Percentiles rank a stretch among this genome's conserved stretches.
phyloP scores from a whole-genome alignment of 2,888 invertebrate species.

The Epinotia bilunana region DNA sequence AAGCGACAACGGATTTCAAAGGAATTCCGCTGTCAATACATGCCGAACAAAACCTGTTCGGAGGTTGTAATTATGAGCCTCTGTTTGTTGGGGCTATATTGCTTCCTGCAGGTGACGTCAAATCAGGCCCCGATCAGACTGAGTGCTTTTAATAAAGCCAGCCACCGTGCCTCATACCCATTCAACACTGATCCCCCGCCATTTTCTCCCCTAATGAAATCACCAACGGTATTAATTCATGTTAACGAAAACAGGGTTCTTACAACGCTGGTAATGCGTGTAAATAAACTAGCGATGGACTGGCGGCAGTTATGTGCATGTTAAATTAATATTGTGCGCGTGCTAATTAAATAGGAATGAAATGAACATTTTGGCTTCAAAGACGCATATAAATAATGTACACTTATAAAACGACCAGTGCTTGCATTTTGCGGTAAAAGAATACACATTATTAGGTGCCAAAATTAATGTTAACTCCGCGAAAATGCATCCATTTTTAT shows the following conservation, averaged over 20 bases:
- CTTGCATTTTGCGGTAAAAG: background rate
- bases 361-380: constrained; percentile 37
- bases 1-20: constrained; percentile 66
- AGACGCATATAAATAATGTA: background rate
- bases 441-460: background rate
- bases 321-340: constrained; percentile 39
- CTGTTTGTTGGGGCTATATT: constrained; percentile 72
- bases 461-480: background rate
- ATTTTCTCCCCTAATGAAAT: constrained; percentile 44
- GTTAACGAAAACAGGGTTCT: constrained; percentile 44
- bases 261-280: constrained; percentile 36
- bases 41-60: constrained; percentile 62
- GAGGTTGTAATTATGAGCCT: constrained; percentile 70
- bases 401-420: background rate
- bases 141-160: constrained; percentile 79
- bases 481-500: background rate
- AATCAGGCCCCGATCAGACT: constrained; percentile 77
- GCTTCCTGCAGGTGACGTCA: constrained; percentile 78
- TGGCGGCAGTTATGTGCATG: constrained; percentile 41
- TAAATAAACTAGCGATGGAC: constrained; percentile 44
- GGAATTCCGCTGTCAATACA: constrained; percentile 73
- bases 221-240: constrained; percentile 48
- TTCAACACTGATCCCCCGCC: constrained; percentile 46
- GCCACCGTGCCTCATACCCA: constrained; percentile 56
- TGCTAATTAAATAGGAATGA: constrained; percentile 36